Conservation (phyloP, 2,113 vertebrate genomes). For the Monopterus albus region DNA sequence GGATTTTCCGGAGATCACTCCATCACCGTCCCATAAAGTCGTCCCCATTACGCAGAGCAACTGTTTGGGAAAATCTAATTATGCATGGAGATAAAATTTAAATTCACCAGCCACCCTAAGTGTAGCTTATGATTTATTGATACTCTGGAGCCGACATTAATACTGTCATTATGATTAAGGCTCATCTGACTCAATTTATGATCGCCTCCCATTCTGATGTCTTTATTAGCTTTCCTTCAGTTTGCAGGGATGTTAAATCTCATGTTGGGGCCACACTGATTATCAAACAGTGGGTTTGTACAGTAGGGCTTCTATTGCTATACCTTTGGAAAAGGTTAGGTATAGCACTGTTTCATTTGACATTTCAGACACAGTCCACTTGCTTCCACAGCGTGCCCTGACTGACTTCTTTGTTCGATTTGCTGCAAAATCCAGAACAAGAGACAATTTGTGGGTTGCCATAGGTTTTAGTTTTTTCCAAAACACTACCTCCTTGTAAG, state of each 20-base stretch:
- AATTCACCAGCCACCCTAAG: slow-evolving; percentile 47
- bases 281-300: slow-evolving; percentile 37
- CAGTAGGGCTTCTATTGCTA: slow-evolving; percentile 55
- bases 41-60: slow-evolving; percentile 48
- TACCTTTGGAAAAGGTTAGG: slow-evolving; percentile 76
- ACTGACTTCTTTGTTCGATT: slow-evolving; percentile 1
- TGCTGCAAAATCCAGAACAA: slow-evolving; percentile 3
- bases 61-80: slow-evolving; percentile 69
- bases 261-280: slow-evolving; percentile 3
- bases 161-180: slow-evolving; percentile 49
- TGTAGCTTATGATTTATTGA: slow-evolving; percentile 69
- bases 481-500: neutral
- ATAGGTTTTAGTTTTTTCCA: neutral
- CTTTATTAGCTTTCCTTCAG: slow-evolving; percentile 48
- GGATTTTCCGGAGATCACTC: slow-evolving; percentile 26
- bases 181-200: slow-evolving; percentile 50
- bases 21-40: slow-evolving; percentile 51
- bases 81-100: slow-evolving; percentile 55
- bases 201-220: slow-evolving; percentile 30
- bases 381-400: slow-evolving; percentile 17
- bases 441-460: neutral
- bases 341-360: slow-evolving; percentile 60
- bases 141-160: slow-evolving; percentile 54
- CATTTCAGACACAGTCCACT: slow-evolving; percentile 71
- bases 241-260: slow-evolving; percentile 38